phyloP scores from a whole-genome alignment of 2,797 vertebrate genomes.

The Manis pentadactyla region DNA sequence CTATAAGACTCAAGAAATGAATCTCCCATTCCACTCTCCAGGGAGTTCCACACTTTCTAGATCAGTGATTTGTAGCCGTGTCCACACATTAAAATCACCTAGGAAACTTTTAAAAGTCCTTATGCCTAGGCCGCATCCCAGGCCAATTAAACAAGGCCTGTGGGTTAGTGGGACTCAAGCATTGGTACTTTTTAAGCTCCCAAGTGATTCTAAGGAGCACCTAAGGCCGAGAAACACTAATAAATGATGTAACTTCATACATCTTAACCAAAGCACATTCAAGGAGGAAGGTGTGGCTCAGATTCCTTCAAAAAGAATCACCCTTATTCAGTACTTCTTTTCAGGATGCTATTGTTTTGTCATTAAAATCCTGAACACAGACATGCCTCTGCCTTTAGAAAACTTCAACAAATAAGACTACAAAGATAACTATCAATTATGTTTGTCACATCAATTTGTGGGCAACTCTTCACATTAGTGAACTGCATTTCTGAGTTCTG shows the following conservation, averaged over 20 bases:
- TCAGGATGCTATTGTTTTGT: neutral
- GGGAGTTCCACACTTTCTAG: neutral
- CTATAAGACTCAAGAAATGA: neutral
- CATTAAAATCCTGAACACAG: neutral
- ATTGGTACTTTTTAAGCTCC: neutral
- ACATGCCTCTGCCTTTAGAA: neutral
- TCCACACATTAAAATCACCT: neutral
- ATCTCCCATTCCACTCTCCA: neutral
- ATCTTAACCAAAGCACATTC: neutral
- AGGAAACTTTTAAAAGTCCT: neutral
- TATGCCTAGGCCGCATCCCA: neutral
- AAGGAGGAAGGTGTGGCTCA: neutral
- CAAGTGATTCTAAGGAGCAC: neutral
- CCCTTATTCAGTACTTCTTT: neutral
- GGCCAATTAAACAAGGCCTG: neutral
- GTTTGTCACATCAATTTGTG: neutral
- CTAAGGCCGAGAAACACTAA: neutral
- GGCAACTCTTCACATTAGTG: neutral
- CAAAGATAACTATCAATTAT: neutral
- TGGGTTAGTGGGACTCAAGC: neutral
- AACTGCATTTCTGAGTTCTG: no score
- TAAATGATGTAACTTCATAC: neutral
- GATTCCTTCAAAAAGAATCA: constrained; percentile 3
- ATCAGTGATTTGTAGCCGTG: neutral
- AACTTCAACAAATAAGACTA: neutral